A percentile compares a stretch with the other conserved stretches of the same genome.
These are phyloP conservation scores for Drosophila sp. DNA, from an alignment of 1,140 invertebrate genomes.

Conservation along the genomic window DNA sequence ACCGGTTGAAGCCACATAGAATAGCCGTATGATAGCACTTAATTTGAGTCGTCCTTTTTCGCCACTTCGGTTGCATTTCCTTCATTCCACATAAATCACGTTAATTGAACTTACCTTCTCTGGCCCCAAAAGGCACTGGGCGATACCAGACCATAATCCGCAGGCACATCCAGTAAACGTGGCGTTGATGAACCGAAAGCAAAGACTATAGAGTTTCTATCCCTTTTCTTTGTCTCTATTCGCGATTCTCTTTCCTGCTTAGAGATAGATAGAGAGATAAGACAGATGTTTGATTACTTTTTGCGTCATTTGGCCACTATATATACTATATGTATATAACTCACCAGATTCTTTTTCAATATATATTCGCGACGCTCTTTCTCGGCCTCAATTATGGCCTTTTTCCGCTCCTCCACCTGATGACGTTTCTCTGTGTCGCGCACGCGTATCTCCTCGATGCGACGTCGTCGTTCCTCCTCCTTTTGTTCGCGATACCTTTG, in stretches of 20 bases:
- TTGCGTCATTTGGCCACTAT: not conserved
- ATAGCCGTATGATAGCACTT: no score
- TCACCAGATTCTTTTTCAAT: constrained; percentile 89
- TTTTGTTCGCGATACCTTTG: constrained; percentile 94
- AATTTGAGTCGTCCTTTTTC: no score
- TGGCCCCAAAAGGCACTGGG: constrained; percentile 90
- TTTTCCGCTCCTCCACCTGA: constrained; percentile 93
- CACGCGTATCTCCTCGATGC: constrained; percentile 91
- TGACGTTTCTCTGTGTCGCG: constrained; percentile 90
- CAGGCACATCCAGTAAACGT: constrained; percentile 90
- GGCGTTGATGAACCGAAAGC: constrained; percentile 95
- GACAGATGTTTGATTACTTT: not conserved
- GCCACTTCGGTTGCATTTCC: not conserved
- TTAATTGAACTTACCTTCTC: constrained; percentile 84
- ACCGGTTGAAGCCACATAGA: no score
- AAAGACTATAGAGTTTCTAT: constrained; percentile 88
- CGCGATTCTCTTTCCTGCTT: constrained; percentile 89
- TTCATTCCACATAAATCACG: not conserved
- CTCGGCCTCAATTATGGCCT: constrained; percentile 93
- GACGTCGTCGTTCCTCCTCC: constrained; percentile 90
- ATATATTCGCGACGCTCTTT: constrained; percentile 92
- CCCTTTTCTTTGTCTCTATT: constrained; percentile 89
- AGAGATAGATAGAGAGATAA: not conserved
- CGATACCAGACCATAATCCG: constrained; percentile 86
- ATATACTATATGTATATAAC: not conserved